Evolutionary conservation across 2,113 vertebrate species (phyloP).

Genomic region (Circaetus gallicus): DNA sequence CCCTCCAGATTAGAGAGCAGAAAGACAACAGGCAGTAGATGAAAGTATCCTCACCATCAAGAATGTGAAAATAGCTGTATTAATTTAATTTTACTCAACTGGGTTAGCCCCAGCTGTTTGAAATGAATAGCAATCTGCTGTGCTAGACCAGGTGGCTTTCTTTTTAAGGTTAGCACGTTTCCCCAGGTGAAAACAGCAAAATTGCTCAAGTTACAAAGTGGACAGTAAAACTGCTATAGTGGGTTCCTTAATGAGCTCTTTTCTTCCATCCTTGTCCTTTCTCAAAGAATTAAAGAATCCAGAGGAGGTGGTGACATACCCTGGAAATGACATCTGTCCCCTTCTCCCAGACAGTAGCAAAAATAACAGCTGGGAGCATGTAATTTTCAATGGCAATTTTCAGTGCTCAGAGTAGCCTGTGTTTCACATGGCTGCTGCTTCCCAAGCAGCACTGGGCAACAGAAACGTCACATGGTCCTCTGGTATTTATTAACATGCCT

Average conservation of each 20-base stretch:
- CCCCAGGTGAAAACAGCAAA: not conserved
- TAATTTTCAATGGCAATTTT: conserved; percentile 5
- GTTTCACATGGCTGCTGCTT: not conserved
- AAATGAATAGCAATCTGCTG: not conserved
- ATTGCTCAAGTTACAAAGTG: not conserved
- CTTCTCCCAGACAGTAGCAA: not conserved
- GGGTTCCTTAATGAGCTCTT: not conserved
- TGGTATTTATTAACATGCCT: conserved; percentile 56
- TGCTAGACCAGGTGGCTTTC: not conserved
- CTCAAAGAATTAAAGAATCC: not conserved
- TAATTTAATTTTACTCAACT: not conserved
- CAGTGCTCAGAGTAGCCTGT: not conserved
- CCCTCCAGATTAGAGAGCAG: not conserved
- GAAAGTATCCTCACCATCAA: not conserved
- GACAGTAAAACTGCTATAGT: not conserved
- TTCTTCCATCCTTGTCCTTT: not conserved
- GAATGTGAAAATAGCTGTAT: not conserved
- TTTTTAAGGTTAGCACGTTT: not conserved
- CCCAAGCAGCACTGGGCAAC: conserved; percentile 5
- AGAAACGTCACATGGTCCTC: conserved; percentile 8
- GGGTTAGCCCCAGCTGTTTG: not conserved
- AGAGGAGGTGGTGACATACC: not conserved
- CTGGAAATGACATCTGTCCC: not conserved
- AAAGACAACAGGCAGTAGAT: not conserved
- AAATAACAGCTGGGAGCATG: conserved; percentile 13